Percentiles rank a stretch among this genome's conserved stretches.
phyloP scores from a whole-genome alignment of 2,797 vertebrate species.

The Melanotaenia maccullochi region DNA sequence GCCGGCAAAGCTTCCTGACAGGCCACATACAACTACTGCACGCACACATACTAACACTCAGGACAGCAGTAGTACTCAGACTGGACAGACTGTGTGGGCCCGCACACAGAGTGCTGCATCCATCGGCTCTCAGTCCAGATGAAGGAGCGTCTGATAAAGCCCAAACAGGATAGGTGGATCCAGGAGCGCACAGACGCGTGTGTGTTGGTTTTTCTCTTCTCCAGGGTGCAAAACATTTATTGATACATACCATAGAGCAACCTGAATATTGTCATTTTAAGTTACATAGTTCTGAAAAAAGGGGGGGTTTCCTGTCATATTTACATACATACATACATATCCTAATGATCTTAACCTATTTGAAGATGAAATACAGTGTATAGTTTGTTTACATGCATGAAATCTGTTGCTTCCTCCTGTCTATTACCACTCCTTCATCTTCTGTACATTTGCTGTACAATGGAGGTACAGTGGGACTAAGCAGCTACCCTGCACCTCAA shows the following conservation, averaged over 20 bases:
- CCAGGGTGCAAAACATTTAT: constrained; percentile 81
- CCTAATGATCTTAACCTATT: constrained; percentile 77
- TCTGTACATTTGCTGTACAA: constrained; percentile 65
- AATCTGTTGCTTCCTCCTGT: constrained; percentile 62
- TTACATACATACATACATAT: constrained; percentile 83
- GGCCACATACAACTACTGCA: constrained; percentile 53
- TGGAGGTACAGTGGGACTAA: constrained; percentile 60
- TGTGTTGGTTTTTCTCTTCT: constrained; percentile 46
- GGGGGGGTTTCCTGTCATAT: constrained; percentile 62
- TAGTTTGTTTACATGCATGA: constrained; percentile 80
- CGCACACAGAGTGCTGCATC: constrained; percentile 68
- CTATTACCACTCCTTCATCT: constrained; percentile 60
- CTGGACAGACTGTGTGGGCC: constrained; percentile 72
- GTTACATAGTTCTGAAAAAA: constrained; percentile 77
- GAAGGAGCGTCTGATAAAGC: constrained; percentile 58
- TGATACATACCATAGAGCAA: constrained; percentile 80
- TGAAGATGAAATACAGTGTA: constrained; percentile 77
- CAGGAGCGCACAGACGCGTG: constrained; percentile 59
- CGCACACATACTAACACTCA: constrained; percentile 51
- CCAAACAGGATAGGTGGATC: constrained; percentile 63
- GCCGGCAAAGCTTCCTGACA: constrained; percentile 55
- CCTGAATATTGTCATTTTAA: constrained; percentile 80
- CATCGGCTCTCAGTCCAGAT: constrained; percentile 55
- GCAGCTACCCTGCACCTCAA: constrained; percentile 72
- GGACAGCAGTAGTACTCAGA: constrained; percentile 46